These are phyloP conservation scores for Dione juno DNA, from an alignment of 2,888 invertebrate species.

Conservation along the genomic window DNA sequence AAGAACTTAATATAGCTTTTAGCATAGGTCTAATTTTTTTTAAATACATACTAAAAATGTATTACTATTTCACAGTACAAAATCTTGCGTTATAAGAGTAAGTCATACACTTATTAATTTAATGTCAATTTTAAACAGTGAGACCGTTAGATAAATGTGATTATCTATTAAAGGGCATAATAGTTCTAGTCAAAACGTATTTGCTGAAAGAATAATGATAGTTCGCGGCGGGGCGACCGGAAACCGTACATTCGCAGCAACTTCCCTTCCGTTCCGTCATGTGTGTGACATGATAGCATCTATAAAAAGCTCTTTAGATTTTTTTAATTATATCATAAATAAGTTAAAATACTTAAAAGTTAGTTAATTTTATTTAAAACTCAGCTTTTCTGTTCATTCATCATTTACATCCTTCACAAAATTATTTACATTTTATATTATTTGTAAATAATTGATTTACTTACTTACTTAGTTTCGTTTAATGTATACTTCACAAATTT, in stretches of 20 bases:
- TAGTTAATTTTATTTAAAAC: background rate
- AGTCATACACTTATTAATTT: constrained; percentile 12
- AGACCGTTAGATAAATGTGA: constrained; percentile 34
- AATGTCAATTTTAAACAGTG: constrained; percentile 29
- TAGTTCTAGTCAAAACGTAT: constrained; percentile 79
- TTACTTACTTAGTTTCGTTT: no score
- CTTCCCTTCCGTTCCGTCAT: constrained; percentile 69
- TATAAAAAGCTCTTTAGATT: constrained; percentile 42
- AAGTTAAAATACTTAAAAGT: constrained; percentile 8
- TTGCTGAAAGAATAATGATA: constrained; percentile 80
- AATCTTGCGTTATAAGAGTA: background rate
- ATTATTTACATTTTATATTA: no score
- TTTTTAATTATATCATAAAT: constrained; percentile 41
- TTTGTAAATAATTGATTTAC: no score
- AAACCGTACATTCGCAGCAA: constrained; percentile 74
- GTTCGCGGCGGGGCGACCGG: constrained; percentile 69
- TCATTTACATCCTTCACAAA: background rate
- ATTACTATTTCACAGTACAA: background rate
- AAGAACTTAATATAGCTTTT: background rate
- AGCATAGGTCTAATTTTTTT: background rate
- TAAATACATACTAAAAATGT: background rate
- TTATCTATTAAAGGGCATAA: constrained; percentile 45
- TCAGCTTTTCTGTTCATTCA: background rate
- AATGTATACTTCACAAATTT: no score
- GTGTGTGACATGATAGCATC: constrained; percentile 51